These are phyloP conservation scores for Fukomys damarensis DNA, from an alignment of 2,113 vertebrate genomes.

Conservation along the genomic window DNA sequence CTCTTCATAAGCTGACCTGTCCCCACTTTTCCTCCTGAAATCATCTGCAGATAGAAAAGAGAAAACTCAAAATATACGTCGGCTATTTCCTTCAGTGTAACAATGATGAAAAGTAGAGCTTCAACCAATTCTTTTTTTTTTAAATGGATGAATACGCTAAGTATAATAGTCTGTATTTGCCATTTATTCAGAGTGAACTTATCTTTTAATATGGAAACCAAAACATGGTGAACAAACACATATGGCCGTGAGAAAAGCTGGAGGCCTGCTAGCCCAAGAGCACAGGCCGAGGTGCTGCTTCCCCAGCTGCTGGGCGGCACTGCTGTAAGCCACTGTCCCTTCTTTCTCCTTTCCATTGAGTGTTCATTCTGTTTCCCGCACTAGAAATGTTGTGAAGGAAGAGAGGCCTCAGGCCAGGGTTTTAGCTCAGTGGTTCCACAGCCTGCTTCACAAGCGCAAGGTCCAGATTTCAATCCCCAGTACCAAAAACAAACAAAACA, in stretches of 20 bases:
- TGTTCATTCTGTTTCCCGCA: not conserved
- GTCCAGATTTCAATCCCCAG: no score
- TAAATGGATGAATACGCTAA: not conserved
- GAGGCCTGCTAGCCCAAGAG: not conserved
- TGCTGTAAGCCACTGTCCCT: not conserved
- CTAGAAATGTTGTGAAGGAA: not conserved
- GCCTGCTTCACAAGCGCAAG: no score
- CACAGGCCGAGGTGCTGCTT: no score
- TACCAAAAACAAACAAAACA: no score
- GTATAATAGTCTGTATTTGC: not conserved
- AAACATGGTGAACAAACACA: not conserved
- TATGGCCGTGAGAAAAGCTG: not conserved
- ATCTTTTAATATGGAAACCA: not conserved
- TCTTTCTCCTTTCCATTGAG: not conserved
- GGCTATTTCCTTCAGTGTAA: not conserved
- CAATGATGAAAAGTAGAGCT: not conserved
- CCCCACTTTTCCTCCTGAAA: conserved; percentile 84
- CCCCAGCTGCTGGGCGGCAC: no score
- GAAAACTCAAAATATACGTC: not conserved
- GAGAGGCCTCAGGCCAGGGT: not conserved
- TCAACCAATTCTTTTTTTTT: not conserved
- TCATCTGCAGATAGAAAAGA: conserved; percentile 84
- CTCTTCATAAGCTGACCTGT: conserved; percentile 84
- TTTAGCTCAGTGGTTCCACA: no score
- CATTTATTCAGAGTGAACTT: not conserved